These are phyloP conservation scores for Anthoscopus minutus DNA, from an alignment of 2,113 vertebrate genomes.

Conservation along the genomic window DNA sequence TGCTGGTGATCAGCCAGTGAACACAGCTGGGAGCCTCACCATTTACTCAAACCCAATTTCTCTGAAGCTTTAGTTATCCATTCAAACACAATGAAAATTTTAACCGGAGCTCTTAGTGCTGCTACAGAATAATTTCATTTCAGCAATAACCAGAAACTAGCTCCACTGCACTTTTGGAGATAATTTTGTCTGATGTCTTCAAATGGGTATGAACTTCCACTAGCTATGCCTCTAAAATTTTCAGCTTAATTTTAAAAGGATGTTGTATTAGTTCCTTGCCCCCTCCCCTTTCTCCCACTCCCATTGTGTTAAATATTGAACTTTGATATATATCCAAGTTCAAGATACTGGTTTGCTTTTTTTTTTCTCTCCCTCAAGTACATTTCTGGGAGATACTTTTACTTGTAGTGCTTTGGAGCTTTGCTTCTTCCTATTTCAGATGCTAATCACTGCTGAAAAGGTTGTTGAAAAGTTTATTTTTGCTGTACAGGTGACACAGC, in stretches of 20 bases:
- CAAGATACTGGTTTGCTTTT: not conserved
- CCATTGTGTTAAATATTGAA: conserved; percentile 46
- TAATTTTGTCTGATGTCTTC: conserved; percentile 45
- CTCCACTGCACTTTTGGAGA: not conserved
- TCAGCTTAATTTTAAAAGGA: conserved; percentile 10
- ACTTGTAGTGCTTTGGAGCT: not conserved
- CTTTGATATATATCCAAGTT: conserved; percentile 11
- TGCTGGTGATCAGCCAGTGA: not conserved
- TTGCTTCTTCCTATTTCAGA: conserved; percentile 36
- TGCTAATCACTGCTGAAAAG: conserved; percentile 15
- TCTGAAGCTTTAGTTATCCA: conserved; percentile 38
- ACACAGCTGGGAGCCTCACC: not conserved
- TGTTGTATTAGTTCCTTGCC: not conserved
- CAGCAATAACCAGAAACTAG: not conserved
- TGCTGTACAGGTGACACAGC: not conserved
- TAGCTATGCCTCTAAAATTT: conserved; percentile 3
- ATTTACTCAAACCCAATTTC: not conserved
- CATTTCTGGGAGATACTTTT: conserved; percentile 38
- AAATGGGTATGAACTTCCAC: not conserved
- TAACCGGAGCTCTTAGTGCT: conserved; percentile 26
- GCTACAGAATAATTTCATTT: conserved; percentile 11
- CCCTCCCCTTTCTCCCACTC: not conserved
- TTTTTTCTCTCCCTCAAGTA: not conserved
- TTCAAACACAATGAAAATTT: conserved; percentile 34
- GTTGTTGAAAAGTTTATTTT: conserved; percentile 26